A percentile compares a stretch with the other conserved stretches of the same genome.
Evolutionary conservation across 2,113 vertebrate genomes (phyloP).

Genomic region (Coptodon rendalli): DNA sequence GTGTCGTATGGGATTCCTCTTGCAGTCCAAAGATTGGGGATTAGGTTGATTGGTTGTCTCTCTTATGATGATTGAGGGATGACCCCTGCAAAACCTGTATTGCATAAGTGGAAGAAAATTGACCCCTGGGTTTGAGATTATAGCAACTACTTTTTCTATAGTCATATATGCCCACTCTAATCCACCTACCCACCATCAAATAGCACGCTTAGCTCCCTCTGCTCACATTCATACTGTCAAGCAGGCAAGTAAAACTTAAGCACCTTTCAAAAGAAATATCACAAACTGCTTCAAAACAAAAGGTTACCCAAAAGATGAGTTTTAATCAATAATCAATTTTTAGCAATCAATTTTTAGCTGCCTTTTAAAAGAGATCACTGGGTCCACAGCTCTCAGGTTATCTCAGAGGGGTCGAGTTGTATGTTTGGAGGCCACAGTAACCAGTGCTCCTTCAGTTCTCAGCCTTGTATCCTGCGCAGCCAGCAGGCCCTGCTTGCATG

Average conservation of each 20-base stretch:
- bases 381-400: not conserved
- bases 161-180: not conserved
- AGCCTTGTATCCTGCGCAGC: not conserved
- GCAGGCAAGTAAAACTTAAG: not conserved
- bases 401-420: not conserved
- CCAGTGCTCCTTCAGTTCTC: not conserved
- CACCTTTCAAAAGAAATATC: not conserved
- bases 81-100: not conserved
- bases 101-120: not conserved
- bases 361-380: not conserved
- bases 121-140: not conserved
- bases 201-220: not conserved
- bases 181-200: not conserved
- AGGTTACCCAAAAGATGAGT: not conserved
- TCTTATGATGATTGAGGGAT: not conserved
- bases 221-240: not conserved
- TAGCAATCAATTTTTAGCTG: not conserved
- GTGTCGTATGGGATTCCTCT: not conserved
- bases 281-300: not conserved
- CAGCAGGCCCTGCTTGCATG: not conserved
- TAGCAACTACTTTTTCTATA: not conserved
- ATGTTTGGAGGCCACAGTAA: not conserved
- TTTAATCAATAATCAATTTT: not conserved
- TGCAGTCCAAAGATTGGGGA: not conserved
- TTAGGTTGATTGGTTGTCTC: not conserved